These are phyloP conservation scores for Uromys caudimaculatus DNA, from an alignment of 2,797 vertebrate species.

Conservation along the genomic window DNA sequence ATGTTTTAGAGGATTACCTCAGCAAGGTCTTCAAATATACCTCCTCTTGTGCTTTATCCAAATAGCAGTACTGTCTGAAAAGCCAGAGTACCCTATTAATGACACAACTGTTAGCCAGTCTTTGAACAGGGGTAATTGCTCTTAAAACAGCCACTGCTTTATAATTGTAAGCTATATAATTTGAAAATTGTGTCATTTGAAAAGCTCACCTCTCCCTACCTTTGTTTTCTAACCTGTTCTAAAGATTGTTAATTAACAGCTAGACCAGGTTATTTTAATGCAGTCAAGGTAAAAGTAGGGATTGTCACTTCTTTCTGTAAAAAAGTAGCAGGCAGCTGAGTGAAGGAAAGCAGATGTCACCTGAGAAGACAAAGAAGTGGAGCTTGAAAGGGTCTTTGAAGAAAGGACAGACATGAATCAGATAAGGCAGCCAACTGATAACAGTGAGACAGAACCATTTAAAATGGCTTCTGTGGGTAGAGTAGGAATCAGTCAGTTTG, in stretches of 20 bases:
- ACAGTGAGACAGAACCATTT: constrained; percentile 43
- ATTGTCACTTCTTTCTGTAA: not conserved
- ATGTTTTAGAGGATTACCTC: not conserved
- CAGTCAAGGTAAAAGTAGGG: not conserved
- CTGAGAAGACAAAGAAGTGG: not conserved
- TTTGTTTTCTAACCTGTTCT: not conserved
- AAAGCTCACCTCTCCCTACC: not conserved
- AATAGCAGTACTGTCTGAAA: not conserved
- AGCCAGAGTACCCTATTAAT: not conserved
- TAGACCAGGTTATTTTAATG: not conserved
- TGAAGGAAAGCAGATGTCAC: not conserved
- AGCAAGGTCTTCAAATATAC: not conserved
- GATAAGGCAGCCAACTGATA: constrained; percentile 7
- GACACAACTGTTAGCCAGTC: not conserved
- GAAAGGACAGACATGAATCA: constrained; percentile 45
- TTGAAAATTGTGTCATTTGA: not conserved
- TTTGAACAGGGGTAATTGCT: not conserved
- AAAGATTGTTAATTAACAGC: not conserved
- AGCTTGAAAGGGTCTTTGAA: not conserved
- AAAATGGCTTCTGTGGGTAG: not conserved
- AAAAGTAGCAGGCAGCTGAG: not conserved
- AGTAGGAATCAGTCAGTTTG: constrained; percentile 48
- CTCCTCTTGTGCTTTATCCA: not conserved
- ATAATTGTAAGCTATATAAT: not conserved
- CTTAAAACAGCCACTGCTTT: not conserved